A percentile compares a stretch with the other conserved stretches of the same genome.
phyloP scores from a whole-genome alignment of 2,113 vertebrate species.

The human (Homo sapiens) region DNA sequence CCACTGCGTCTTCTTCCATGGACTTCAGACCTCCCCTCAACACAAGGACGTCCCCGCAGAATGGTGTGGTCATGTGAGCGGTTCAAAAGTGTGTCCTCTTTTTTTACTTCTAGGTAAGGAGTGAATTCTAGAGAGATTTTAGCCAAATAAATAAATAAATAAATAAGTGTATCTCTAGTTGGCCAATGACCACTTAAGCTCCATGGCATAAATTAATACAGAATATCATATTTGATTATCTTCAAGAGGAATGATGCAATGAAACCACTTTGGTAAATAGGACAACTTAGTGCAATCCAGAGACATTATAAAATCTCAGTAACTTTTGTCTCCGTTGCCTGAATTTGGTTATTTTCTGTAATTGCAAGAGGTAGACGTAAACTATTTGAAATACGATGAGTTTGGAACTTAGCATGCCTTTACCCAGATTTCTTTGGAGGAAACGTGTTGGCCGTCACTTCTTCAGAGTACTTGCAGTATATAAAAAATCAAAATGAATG shows the following conservation, averaged over 20 bases:
- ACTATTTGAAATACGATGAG: rapidly evolving
- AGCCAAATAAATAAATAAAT: neutral
- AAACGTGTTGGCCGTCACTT: neutral
- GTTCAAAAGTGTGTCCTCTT: neutral
- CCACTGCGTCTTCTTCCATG: rapidly evolving
- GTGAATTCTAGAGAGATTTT: neutral
- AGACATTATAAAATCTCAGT: neutral
- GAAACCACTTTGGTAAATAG: neutral
- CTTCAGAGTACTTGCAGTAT: neutral
- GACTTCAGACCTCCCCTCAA: neutral
- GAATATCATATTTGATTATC: neutral
- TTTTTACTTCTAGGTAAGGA: neutral
- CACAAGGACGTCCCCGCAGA: rapidly evolving
- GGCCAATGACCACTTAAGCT: neutral
- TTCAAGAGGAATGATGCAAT: neutral
- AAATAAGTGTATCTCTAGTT: neutral
- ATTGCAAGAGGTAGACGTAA: neutral
- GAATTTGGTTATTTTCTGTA: neutral
- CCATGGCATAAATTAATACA: neutral
- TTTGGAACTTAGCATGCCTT: neutral
- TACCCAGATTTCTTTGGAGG: neutral
- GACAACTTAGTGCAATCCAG: neutral
- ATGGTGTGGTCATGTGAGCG: neutral
- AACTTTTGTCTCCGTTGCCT: neutral
- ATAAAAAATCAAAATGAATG: neutral